Evolutionary conservation across 2,888 invertebrate genomes (phyloP), one percentile per base, ranked within the genome.

Genomic region (Epistrophe eligans): DNA sequence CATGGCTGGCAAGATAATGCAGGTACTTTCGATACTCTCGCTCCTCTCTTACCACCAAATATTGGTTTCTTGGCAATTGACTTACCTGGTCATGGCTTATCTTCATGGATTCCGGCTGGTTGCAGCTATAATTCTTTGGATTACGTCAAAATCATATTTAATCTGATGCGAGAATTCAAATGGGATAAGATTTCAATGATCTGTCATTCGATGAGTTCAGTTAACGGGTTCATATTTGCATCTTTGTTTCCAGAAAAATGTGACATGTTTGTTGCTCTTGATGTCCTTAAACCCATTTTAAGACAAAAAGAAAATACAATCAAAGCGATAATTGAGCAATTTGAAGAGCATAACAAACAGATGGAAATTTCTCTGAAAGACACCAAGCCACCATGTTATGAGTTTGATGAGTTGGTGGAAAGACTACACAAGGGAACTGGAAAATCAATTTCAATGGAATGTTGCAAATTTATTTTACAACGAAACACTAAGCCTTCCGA

Each of bases 1-100:
- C 97, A 97, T 90, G 97, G 97, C 0, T 96, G 96, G 96, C 95
- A 95, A 92, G 97, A 97, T 91, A 97, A 96, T 91, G 95, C 96
- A 19, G 95, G 95, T 17, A 94, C 95, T 0, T 97, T 96, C 93
- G 96, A 97, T 91, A 94, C 94, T 0, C 90, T 97, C n/a, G 94
- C 95, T 7, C 96, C 96, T 0, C 91, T 95, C 70, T 91, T 97
- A 38, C 93, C 94, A 2, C 88, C 91, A 28, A 90, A 94, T 71
- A 88, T 93, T 9, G 92, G 94, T 1, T 93, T 94, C 77, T 90
- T 96, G 13, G 95, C 96, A 0, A 92, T 96, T 15, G 96, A 96
- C 91, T 93, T 95, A 38, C 96, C 96, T 1, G 96, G 96, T 0
- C 96, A 96, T 91, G 97, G 97, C 0, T 89, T 94, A 2, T 96